Evolutionary conservation across 2,797 vertebrate species (phyloP).

Genomic region (Prunella strophiata): DNA sequence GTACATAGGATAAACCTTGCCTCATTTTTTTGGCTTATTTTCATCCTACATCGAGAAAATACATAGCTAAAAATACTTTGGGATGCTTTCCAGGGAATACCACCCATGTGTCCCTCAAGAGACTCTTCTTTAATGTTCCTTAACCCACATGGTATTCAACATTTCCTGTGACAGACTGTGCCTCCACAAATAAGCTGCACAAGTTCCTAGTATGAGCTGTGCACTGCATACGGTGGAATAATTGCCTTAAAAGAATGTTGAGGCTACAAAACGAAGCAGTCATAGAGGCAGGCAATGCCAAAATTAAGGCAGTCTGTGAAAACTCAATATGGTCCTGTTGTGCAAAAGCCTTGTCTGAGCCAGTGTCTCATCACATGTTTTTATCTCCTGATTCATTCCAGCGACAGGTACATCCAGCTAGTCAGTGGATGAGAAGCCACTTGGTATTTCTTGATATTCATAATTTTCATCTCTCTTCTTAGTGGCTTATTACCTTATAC

Average conservation of each 20-base stretch:
- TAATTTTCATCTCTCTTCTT: not conserved
- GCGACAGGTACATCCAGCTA: not conserved
- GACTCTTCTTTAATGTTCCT: conserved; percentile 36
- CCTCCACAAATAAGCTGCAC: conserved; percentile 23
- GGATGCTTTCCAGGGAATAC: conserved; percentile 46
- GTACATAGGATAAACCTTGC: not conserved
- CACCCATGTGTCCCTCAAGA: conserved; percentile 26
- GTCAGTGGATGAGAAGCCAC: not conserved
- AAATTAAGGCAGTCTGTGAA: not conserved
- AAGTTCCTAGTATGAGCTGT: conserved; percentile 17
- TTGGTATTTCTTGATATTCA: not conserved
- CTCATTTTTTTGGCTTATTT: not conserved
- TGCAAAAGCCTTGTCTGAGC: not conserved
- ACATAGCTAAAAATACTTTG: conserved; percentile 13
- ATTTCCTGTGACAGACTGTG: conserved; percentile 44
- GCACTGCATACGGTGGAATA: not conserved
- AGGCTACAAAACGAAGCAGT: not conserved
- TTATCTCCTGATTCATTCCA: not conserved
- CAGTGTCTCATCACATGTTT: not conserved
- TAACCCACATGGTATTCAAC: conserved; percentile 6
- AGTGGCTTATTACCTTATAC: not conserved
- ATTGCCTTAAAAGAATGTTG: conserved; percentile 21
- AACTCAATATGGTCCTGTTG: not conserved
- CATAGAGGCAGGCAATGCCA: conserved; percentile 29
- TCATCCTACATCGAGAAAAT: conserved; percentile 23